Conservation (phyloP, 2,797 vertebrate genomes). For the Phataginus tetradactyla region DNA sequence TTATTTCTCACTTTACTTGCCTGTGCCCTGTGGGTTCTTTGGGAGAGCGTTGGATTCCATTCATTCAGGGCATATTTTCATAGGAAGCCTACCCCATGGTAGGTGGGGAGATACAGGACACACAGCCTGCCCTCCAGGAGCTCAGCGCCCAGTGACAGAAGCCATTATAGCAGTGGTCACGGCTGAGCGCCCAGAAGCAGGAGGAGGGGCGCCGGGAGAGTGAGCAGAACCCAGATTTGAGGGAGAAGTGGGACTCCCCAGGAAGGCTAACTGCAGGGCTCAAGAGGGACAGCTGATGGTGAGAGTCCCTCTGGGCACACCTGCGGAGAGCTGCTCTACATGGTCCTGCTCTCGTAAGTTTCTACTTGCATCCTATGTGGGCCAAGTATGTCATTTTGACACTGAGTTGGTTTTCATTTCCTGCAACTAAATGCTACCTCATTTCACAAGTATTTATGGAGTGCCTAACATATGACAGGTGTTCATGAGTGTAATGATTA, state of each 20-base stretch:
- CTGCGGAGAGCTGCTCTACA: no score
- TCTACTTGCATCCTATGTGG: neutral
- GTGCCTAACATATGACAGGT: conserved; percentile 25
- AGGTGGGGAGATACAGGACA: neutral
- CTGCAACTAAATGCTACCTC: conserved; percentile 33
- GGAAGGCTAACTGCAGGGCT: neutral
- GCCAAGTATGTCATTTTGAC: neutral
- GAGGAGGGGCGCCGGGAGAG: neutral
- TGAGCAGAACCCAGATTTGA: neutral
- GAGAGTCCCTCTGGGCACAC: no score
- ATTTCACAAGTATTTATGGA: conserved; percentile 58
- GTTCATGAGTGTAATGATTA: conserved; percentile 43
- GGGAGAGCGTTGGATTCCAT: neutral
- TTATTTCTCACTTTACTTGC: neutral
- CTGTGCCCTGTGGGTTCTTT: neutral
- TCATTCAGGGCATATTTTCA: neutral
- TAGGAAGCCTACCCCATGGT: no score
- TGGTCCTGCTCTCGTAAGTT: neutral
- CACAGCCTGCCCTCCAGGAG: neutral
- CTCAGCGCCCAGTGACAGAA: neutral
- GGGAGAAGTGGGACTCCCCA: neutral
- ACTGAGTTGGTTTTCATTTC: conserved; percentile 39
- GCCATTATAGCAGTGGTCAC: neutral
- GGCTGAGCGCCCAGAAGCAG: neutral
- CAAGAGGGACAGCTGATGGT: accelerated